Base-by-base conservation (phyloP, 1,140 invertebrate species). In the Neocloeon triangulifer region DNA sequence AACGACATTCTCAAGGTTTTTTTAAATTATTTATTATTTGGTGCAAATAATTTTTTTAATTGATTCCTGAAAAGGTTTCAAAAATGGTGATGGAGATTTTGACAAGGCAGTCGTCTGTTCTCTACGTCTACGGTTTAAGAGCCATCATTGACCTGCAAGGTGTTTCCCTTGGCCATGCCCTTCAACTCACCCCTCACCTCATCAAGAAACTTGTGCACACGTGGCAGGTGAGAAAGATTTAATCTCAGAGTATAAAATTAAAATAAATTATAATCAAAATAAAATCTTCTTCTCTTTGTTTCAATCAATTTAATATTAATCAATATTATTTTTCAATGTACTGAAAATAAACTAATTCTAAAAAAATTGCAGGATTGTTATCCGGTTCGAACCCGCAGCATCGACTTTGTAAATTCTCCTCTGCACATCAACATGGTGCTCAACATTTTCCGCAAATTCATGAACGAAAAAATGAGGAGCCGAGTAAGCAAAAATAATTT, bases 321-420 rank as follows among this genome's bases (percentile, higher is more conserved):
- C n/a, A n/a, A n/a, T n/a, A n/a, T 32, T 6, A 32, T 32, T 6
- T 6, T 21, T 32, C 7, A 32, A 6, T 21, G 7, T 32, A 8
- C 6, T 32, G 8, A 21, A 7, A 20, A 21, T 10, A 4, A 25
- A 14, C 10, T 13, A 12, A 6, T 14, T 32, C 6, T 19, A 15
- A 25, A n/a, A n/a, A n/a, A n/a, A 27, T 47, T 42, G 7, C 46
- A 62, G 50, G 65, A 66, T 20, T 62, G 61, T 20, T 77, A 77
- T 44, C 73, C 75, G 5, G 55, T 67, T 6, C 58, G 72, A 38
- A 62, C 72, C 10, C 66, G 69, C 41, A 54, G 64, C 1, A 47
- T 78, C 16, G 64, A 78, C 39, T 77, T 74, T 42, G 53, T 78
- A 2, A 74, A 79, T 47, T 59, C 69, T 2, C 73, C 73, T 0